Percentiles rank a stretch among this genome's conserved stretches.
phyloP scores from a whole-genome alignment of 2,888 invertebrate genomes.

The Pandemis heparana region DNA sequence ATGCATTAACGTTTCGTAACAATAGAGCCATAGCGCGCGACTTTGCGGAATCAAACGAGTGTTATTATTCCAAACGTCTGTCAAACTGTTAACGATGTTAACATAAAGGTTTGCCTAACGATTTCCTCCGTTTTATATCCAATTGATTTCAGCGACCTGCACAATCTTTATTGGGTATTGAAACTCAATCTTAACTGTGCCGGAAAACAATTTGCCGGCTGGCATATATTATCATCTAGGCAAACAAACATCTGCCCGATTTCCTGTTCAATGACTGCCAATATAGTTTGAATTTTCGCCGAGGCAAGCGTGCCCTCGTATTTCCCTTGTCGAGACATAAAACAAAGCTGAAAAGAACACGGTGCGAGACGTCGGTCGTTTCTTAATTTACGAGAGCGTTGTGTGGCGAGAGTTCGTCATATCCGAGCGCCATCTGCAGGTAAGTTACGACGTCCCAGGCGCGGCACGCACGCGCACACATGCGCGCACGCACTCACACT shows the following conservation, averaged over 20 bases:
- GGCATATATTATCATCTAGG: constrained; percentile 69
- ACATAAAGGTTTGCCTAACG: constrained; percentile 50
- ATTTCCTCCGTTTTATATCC: constrained; percentile 58
- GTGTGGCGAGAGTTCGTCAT: constrained; percentile 68
- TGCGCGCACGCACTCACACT: constrained; percentile 76
- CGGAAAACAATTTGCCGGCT: constrained; percentile 78
- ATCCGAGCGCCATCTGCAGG: constrained; percentile 80
- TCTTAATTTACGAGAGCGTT: constrained; percentile 81
- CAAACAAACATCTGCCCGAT: constrained; percentile 66
- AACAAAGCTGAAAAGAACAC: constrained; percentile 71
- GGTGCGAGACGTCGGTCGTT: constrained; percentile 73
- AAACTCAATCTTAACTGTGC: constrained; percentile 79
- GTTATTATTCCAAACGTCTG: constrained; percentile 65
- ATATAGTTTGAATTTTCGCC: constrained; percentile 49
- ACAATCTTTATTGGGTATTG: constrained; percentile 68
- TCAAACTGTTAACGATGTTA: constrained; percentile 57
- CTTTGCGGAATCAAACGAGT: constrained; percentile 49
- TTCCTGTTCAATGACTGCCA: constrained; percentile 44
- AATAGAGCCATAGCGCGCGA: constrained; percentile 31
- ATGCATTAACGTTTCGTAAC: constrained; percentile 34
- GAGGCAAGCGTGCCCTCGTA: constrained; percentile 51
- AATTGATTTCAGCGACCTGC: constrained; percentile 53
- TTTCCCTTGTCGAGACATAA: constrained; percentile 65
- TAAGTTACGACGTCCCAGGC: constrained; percentile 65
- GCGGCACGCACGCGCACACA: constrained; percentile 65